phyloP scores from a whole-genome alignment of 1,140 invertebrate species.

The Campodea augens region DNA sequence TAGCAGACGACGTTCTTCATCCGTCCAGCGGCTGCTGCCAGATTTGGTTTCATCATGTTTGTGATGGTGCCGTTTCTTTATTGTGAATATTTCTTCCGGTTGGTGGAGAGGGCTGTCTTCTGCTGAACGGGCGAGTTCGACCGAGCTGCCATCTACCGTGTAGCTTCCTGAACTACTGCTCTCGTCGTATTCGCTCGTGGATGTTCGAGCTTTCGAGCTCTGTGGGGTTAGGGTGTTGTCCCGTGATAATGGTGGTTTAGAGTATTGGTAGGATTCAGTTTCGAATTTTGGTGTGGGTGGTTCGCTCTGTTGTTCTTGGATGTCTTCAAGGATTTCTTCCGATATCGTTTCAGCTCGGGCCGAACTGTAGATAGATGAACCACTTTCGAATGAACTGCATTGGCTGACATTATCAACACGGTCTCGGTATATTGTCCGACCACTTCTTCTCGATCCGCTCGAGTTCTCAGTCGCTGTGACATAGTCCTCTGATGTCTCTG shows the following conservation, averaged over 20 bases:
- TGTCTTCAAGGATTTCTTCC: conserved; percentile 27
- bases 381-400: conserved; percentile 60
- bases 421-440: too few relatives aligned
- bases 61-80: too few relatives aligned
- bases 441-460: background rate
- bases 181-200: conserved; percentile 15
- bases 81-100: background rate
- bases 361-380: conserved; percentile 52
- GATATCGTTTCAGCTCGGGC: conserved; percentile 31
- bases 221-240: background rate
- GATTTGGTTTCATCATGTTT: conserved; percentile 6
- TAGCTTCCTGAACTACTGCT: conserved; percentile 35
- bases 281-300: background rate
- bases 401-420: conserved; percentile 37
- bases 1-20: conserved; percentile 39
- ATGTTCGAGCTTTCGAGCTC: conserved; percentile 10
- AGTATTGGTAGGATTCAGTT: background rate
- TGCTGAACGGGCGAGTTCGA: conserved; percentile 13
- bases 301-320: background rate
- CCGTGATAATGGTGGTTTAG: background rate
- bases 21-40: conserved; percentile 27
- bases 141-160: conserved; percentile 25
- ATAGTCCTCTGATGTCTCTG: conserved; percentile 71
- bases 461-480: conserved; percentile 43
- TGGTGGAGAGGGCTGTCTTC: conserved; percentile 5